Base-by-base conservation (phyloP, 30 jellyfish, hydroid and myxozoan genomes). In the Aurelia aurita region DNA sequence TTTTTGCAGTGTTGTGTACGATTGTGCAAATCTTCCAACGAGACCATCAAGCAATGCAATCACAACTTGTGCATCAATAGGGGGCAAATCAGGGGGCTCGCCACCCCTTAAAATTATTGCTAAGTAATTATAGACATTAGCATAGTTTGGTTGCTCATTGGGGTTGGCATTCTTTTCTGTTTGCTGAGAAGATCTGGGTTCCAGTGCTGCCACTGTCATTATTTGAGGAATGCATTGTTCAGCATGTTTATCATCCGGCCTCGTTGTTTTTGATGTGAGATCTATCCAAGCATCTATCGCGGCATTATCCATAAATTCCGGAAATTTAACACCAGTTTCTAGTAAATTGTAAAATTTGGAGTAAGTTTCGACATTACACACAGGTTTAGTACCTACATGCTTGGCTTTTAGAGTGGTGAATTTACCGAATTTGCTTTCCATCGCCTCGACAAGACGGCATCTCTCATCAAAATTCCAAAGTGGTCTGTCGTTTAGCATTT, bases 161-260 rank as follows among this genome's bases (percentile, higher is more conserved):
- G 27, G 25, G 79, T 28, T 22, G 19, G 18, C 39, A 39, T 4
- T 39, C 51, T 39, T 39, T 39, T 15, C 51, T 8, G 51, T 39
- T 39, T 39, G 51, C 15, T 39, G 51, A 39, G 51, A 39, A 23
- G 85, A 29, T 10, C 44, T n/a, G n/a, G 87, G 81, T 28, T 90
- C 97, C 7, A 81, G 79, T 16, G 95, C 97, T 25, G 97, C 97
- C 18, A 82, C 97, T 1, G 97, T 90, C 88, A 90, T 74, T 14
- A 83, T 77, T 59, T 90, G 97, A 6, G 97, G 97, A 67, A 90
- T 67, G 77, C 95, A 82, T 14, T 66, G 77, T 29, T 74, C 95
- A 1, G 97, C 97, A 21, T 27, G 68, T 44, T 73, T 66, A 44
- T 90, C 97, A 26, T 39, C 95, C 21, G 45, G 83, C 32, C 25